Evolutionary conservation across 37 sponge, comb jelly and placozoan species (phyloP).

Genomic region (Diacarnus erythraeanus): DNA sequence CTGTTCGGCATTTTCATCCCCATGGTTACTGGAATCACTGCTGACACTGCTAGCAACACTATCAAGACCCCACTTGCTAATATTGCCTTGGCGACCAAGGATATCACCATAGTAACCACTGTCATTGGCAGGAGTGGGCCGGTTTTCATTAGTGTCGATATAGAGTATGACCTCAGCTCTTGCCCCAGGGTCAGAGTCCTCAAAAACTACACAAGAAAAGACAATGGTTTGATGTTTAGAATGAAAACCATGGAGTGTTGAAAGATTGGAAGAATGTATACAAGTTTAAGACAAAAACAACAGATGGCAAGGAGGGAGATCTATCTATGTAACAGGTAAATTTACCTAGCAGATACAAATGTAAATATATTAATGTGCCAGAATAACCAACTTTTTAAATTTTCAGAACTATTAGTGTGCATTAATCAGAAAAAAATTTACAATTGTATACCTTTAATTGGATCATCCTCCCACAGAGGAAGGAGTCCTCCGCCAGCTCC

Average conservation of each 20-base stretch:
- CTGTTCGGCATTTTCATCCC: constrained; percentile 3
- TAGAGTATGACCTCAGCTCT: constrained; percentile 35
- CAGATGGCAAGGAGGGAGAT: too few relatives aligned
- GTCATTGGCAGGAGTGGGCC: background rate
- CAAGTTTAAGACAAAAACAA: background rate
- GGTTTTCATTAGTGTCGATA: background rate
- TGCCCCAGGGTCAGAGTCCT: constrained; percentile 31
- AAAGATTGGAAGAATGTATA: background rate
- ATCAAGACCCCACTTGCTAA: background rate
- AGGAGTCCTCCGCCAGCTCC: background rate
- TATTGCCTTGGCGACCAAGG: constrained; percentile 13
- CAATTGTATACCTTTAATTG: constrained; percentile 11
- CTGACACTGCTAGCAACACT: background rate
- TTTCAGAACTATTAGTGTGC: too few relatives aligned
- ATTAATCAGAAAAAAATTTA: too few relatives aligned
- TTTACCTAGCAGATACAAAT: too few relatives aligned
- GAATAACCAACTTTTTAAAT: too few relatives aligned
- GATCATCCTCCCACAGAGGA: constrained; percentile 11
- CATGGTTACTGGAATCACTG: constrained; percentile 2
- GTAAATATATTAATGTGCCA: too few relatives aligned
- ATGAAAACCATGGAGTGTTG: too few relatives aligned
- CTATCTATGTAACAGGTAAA: too few relatives aligned
- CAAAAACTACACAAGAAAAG: constrained; percentile 24
- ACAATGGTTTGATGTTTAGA: background rate
- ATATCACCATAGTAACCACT: constrained; percentile 33